Percentiles rank a stretch among this genome's conserved stretches.
phyloP scores from a whole-genome alignment of 1,140 invertebrate species.

The Eufriesea mexicana region DNA sequence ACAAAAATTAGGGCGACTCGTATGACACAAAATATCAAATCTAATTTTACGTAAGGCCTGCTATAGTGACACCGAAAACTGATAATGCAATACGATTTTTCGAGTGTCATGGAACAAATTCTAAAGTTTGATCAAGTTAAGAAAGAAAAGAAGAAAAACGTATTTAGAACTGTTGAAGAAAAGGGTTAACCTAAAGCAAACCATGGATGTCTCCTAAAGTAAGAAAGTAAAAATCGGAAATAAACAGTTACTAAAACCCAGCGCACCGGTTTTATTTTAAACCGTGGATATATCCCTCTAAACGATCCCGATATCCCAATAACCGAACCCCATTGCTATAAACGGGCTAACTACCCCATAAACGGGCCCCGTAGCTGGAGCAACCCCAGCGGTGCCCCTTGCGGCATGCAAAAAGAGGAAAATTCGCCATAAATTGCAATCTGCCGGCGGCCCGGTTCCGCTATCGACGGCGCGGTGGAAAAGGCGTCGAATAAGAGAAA shows the following conservation, averaged over 20 bases:
- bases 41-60: too few relatives aligned
- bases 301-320: slow-evolving; percentile 8
- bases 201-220: not conserved
- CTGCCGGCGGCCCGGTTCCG: slow-evolving; percentile 36
- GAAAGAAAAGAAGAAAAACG: too few relatives aligned
- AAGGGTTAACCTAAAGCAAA: not conserved
- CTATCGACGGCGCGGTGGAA: slow-evolving; percentile 47
- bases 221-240: not conserved
- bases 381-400: not conserved
- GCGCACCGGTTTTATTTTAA: too few relatives aligned
- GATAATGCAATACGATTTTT: too few relatives aligned
- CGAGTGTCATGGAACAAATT: too few relatives aligned
- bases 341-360: slow-evolving; percentile 5
- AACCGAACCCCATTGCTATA: not conserved
- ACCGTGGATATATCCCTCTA: not conserved
- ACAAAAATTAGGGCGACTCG: too few relatives aligned
- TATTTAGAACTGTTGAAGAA: too few relatives aligned
- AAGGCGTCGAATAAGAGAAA: slow-evolving; percentile 67
- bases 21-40: too few relatives aligned
- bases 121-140: too few relatives aligned
- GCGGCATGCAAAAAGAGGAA: slow-evolving; percentile 27
- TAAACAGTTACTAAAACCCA: not conserved
- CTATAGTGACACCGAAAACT: too few relatives aligned
- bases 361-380: not conserved
- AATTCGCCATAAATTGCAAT: slow-evolving; percentile 41